phyloP scores from a whole-genome alignment of 37 sponge, comb jelly and placozoan species.

The Dysidea cf. avara region DNA sequence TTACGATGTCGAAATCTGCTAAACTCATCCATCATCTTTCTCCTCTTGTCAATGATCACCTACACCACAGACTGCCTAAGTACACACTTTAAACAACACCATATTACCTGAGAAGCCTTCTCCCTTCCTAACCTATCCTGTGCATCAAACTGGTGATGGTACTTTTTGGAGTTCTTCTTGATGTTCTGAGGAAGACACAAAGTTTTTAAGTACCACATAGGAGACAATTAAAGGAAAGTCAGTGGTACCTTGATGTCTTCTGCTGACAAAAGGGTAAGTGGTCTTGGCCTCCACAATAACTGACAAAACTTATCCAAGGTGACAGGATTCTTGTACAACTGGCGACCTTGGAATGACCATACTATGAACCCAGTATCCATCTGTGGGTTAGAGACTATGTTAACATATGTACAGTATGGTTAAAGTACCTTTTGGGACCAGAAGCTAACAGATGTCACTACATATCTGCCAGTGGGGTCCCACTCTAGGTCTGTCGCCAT shows the following conservation, averaged over 20 bases:
- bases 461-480: slow-evolving; percentile 98
- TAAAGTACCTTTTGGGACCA: slow-evolving; percentile 76
- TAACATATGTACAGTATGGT: not conserved
- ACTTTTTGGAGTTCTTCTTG: slow-evolving; percentile 84
- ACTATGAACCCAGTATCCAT: slow-evolving; percentile 89
- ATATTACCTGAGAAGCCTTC: slow-evolving; percentile 88
- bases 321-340: slow-evolving; percentile 62
- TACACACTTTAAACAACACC: not conserved
- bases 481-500: slow-evolving; percentile 86
- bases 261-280: slow-evolving; percentile 82
- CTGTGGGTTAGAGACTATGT: slow-evolving; percentile 4
- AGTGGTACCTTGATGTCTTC: slow-evolving; percentile 63
- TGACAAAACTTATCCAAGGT: slow-evolving; percentile 76
- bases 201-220: slow-evolving; percentile 1
- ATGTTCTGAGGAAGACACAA: slow-evolving; percentile 45
- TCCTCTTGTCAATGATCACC: slow-evolving; percentile 75
- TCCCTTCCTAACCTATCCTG: slow-evolving; percentile 67
- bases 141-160: slow-evolving; percentile 79
- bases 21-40: slow-evolving; percentile 47
- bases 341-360: slow-evolving; percentile 94
- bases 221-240: not conserved
- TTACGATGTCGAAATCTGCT: slow-evolving; percentile 43
- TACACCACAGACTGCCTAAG: slow-evolving; percentile 11
- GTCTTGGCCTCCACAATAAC: slow-evolving; percentile 91
- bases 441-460: slow-evolving; percentile 79